Percentiles rank a stretch among this genome's conserved stretches.
These are phyloP conservation scores for Melieria crassipennis DNA, from an alignment of 2,888 invertebrate genomes.

Conservation along the genomic window DNA sequence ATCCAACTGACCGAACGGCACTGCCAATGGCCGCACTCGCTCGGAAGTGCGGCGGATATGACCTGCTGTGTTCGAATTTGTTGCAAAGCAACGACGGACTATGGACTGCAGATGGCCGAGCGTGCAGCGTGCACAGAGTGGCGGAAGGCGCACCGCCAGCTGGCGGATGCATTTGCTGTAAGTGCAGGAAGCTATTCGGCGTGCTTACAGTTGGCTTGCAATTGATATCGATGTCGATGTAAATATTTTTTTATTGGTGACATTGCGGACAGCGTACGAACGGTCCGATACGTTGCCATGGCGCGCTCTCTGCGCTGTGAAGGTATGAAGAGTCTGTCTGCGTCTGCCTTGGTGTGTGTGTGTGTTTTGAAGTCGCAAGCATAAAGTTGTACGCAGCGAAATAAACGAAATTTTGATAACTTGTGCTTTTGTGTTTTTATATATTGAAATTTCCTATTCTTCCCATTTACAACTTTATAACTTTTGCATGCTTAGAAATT, in stretches of 20 bases:
- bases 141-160: too few species aligned
- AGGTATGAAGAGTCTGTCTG: too few species aligned
- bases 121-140: background rate
- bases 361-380: too few species aligned
- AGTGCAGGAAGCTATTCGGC: conserved; percentile 40
- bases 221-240: conserved; percentile 26
- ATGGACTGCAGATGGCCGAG: background rate
- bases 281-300: too few species aligned
- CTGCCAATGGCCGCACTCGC: background rate
- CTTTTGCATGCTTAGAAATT: too few species aligned
- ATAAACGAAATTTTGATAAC: too few species aligned
- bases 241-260: conserved; percentile 39
- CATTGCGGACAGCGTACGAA: background rate
- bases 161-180: background rate
- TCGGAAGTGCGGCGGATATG: conserved; percentile 15
- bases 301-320: too few species aligned
- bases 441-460: too few species aligned
- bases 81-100: background rate
- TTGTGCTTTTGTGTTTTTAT: too few species aligned
- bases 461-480: too few species aligned
- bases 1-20: background rate
- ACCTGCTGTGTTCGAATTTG: conserved; percentile 14
- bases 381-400: too few species aligned
- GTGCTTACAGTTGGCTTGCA: conserved; percentile 30
- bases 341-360: too few species aligned